Base-by-base conservation (phyloP, 2,888 invertebrate species). In the Pilophorus perplexus region DNA sequence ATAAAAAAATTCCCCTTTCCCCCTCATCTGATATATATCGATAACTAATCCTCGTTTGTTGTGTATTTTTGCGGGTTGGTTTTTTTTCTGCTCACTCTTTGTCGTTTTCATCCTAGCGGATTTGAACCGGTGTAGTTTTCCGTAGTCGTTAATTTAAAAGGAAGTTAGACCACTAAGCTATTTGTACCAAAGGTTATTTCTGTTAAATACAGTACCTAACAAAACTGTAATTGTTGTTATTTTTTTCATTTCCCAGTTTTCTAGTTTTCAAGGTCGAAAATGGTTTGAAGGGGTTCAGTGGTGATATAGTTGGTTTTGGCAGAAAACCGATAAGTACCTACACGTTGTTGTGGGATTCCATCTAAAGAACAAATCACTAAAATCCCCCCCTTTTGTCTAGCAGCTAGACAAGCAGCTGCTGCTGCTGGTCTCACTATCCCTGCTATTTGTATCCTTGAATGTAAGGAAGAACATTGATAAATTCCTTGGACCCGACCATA, bases 121-220 rank as follows among this genome's bases (percentile, higher is more conserved):
- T 22, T 25, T 42, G 5, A 42, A 22, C n/a, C 12, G 22, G 12
- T 23, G 23, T 28, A 52, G 14, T 18, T 28, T 52, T 57, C 48
- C 20, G 52, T 54, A 42, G 44, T 38, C 23, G 14, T 44, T 27
- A 44, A 42, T 44, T 59, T 54, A 5, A 64, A 52, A 46, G 8
- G 25, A 42, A 55, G 25, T 54, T 52, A 68, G 65, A 40, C 52
- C 42, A 40, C 57, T 67, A 71, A 68, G 72, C 72, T 72, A 71
- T 78, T 78, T 78, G 78, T 78, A 78, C 78, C 78, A 78, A 78
- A 78, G 78, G 74, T 77, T 71, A 69, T 67, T 68, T 62, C 62
- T 62, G 62, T 62, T 62, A n/a, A 62, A 62, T 62, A 62, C 22
- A 40, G 59, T n/a, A n/a, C n/a, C n/a, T 59, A 42, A 23, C 44